Base-by-base conservation (phyloP, 2,888 invertebrate species). In the Belgica antarctica region DNA sequence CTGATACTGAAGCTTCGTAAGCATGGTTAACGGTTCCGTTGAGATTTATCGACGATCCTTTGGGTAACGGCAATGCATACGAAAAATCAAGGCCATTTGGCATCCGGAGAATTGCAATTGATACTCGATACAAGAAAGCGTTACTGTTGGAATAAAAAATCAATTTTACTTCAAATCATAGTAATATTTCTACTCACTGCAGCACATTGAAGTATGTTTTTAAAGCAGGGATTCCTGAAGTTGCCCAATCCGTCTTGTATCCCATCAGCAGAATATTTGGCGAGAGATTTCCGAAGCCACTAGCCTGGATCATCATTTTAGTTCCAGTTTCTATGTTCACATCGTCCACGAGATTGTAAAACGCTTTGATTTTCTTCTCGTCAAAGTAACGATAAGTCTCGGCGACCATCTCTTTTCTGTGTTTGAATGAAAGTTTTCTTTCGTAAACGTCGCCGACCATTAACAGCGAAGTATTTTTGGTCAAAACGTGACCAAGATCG, bases 191-290 rank as follows among this genome's bases (percentile, higher is more conserved):
- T 61, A 62, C 92, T 87, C 79, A 97, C 96, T 96, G 95, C 72
- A 98, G 84, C 34, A 94, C 89, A 76, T 94, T 91, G 80, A 97
- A 96, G 81, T 98, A 98, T 1, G 91, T 87, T n/a, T 88, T 84
- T 4, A 96, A 84, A 72, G 93, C 90, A 12, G 85, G 82, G 0
- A 86, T 83, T 25, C 87, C 85, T 71, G 92, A 90, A 0, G 83
- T 85, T 68, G 83, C 82, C 98, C 98, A 98, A 78, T 96, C 88
- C 5, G 85, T 85, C 79, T 98, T 98, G 81, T 91, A 98, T 1
- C 98, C 98, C 87, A 98, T 89, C 75, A 98, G 84, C 61, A 98
- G 82, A 71, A 96, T 93, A 78, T 98, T 98, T 12, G 98, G 98
- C 59, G 89, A 84, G 72, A 99, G 83, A 77, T 94, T 91, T 5